Percentiles rank a stretch among this genome's conserved stretches.
These are phyloP conservation scores for Lochmaea crataegi DNA, from an alignment of 2,888 invertebrate genomes.

Conservation along the genomic window DNA sequence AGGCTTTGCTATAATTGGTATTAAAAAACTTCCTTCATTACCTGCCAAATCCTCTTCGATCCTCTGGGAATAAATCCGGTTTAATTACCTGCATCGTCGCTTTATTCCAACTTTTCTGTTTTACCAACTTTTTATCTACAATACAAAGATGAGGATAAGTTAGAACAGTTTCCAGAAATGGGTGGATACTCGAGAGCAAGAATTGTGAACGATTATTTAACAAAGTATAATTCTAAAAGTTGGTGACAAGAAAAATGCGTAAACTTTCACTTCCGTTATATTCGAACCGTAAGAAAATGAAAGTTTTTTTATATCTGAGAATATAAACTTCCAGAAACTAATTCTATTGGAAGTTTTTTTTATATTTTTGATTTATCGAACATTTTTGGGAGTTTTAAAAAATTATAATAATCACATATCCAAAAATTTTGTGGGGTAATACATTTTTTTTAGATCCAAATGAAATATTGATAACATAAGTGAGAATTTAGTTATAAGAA, in stretches of 20 bases:
- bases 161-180: not conserved
- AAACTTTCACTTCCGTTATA: not conserved
- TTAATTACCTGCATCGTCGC: not conserved
- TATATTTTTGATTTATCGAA: too few relatives aligned
- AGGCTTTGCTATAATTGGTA: not conserved
- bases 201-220: not conserved
- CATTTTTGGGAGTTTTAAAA: not conserved
- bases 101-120: not conserved
- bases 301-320: too few relatives aligned
- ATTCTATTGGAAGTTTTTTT: too few relatives aligned
- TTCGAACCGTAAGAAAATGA: too few relatives aligned
- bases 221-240: not conserved
- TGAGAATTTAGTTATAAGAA: too few relatives aligned
- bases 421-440: too few relatives aligned
- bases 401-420: too few relatives aligned
- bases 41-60: not conserved
- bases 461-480: too few relatives aligned
- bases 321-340: not conserved
- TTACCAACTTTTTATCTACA: not conserved
- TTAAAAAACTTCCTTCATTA: conserved; percentile 3
- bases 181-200: not conserved
- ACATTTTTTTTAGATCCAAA: too few relatives aligned
- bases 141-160: not conserved
- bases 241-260: not conserved
- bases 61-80: not conserved